Evolutionary conservation across 2,797 vertebrate genomes (phyloP), one percentile per base, ranked within the genome.

Genomic region (Neosalanx taihuensis): DNA sequence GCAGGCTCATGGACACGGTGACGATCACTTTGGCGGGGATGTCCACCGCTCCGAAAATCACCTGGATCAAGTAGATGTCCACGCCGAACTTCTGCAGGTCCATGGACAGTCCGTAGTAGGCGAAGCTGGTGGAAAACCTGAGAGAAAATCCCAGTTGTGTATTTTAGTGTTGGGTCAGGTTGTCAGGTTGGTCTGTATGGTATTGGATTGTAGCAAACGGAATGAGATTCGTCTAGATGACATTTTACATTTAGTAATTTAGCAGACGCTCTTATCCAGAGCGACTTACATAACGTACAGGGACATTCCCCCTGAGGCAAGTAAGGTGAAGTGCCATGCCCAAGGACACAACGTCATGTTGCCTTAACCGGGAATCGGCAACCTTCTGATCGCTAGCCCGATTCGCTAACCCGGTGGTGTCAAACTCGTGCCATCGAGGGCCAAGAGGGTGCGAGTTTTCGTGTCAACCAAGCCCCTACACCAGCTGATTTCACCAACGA

Each of bases 61-160:
- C 92, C 86, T 99, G 97, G 74, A 98, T 95, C 31, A 99, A 89
- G 88, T 97, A 97, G 73, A 98, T 89, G 83, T 94, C 88, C 78
- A 95, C 90, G 0, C 94, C 95, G 4, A 98, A 98, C 71, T 94
- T 93, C 84, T 96, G 95, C 73, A 99, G 89, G 37, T 96, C 94
- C 94, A 98, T 95, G 30, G 94, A 86, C 64, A 99, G 79, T 17
- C 94, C 94, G 0, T 98, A 98, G 84, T 98, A 98, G 67, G 93
- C 93, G 10, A 98, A 96, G 80, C 95, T 95, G 1, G 95, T 95
- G 9, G 95, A 91, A 72, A 97, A 95, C 96, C 96, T 98, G 51
- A 5, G 29, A 4, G 53, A 46, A 31, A 12, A 30, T 18, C 29
- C 31, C 62, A 71, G 17, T 23, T 53, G 9, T 67, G 1, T 74